Conservation (phyloP, 1,140 invertebrate genomes). For the Brachionus angularis region DNA sequence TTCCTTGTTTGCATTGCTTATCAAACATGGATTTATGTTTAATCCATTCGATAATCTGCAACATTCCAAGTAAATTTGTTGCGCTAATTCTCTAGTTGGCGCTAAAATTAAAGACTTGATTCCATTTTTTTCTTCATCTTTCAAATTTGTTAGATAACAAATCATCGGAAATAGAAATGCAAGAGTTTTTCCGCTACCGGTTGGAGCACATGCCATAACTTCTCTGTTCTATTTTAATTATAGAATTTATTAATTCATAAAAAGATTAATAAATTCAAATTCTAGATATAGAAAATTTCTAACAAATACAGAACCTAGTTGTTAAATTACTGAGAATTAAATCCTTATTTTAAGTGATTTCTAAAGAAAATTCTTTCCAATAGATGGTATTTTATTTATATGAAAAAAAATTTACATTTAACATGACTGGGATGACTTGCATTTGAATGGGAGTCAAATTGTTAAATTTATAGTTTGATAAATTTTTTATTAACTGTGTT, state of each 20-base stretch:
- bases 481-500: constrained; percentile 67
- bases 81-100: constrained; percentile 32
- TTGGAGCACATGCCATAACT: constrained; percentile 82
- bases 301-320: too few species aligned
- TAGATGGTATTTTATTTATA: not conserved
- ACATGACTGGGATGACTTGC: constrained; percentile 82
- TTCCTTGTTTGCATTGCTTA: constrained; percentile 36
- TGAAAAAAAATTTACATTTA: constrained; percentile 58
- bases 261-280: not conserved
- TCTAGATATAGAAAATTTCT: too few species aligned
- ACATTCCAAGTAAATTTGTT: constrained; percentile 65
- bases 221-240: constrained; percentile 72
- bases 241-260: not conserved
- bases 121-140: constrained; percentile 44
- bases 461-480: constrained; percentile 69
- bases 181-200: constrained; percentile 40
- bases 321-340: too few species aligned
- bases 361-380: not conserved
- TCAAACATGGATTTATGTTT: constrained; percentile 50
- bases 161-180: constrained; percentile 41
- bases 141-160: constrained; percentile 28
- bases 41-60: constrained; percentile 69
- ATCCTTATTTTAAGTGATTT: too few species aligned
- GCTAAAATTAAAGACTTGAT: constrained; percentile 37
- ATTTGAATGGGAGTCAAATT: constrained; percentile 87